These are phyloP conservation scores for Trichonephila inaurata DNA, from an alignment of 1,140 invertebrate genomes.

Conservation along the genomic window DNA sequence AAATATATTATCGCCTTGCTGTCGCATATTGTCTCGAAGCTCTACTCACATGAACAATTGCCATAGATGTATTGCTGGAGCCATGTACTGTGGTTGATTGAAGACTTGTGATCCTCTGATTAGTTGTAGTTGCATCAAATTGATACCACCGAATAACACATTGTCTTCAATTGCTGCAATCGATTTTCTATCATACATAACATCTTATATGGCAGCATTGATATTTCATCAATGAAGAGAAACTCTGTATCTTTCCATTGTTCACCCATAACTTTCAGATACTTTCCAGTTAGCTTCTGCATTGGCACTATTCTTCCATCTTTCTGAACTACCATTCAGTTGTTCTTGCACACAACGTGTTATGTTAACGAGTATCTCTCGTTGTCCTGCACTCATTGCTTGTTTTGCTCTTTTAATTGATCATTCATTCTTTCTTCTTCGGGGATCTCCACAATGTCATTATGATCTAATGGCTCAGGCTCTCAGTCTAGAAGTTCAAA, in stretches of 20 bases:
- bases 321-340: conserved; percentile 78
- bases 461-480: not conserved
- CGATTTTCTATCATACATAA: conserved; percentile 80
- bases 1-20: conserved; percentile 69
- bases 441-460: not conserved
- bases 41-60: conserved; percentile 75
- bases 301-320: conserved; percentile 79
- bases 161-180: conserved; percentile 79
- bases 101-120: conserved; percentile 79
- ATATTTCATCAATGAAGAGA: conserved; percentile 81
- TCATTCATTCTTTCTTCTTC: conserved; percentile 48
- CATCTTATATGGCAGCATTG: conserved; percentile 78
- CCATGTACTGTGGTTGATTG: conserved; percentile 79
- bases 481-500: conserved; percentile 42
- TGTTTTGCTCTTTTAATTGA: conserved; percentile 59
- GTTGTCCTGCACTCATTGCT: conserved; percentile 76
- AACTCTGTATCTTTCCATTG: conserved; percentile 80
- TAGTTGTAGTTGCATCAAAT: conserved; percentile 80
- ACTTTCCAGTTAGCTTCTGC: conserved; percentile 79
- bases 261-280: conserved; percentile 79
- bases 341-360: conserved; percentile 76
- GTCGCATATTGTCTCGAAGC: conserved; percentile 80
- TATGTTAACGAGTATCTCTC: conserved; percentile 77
- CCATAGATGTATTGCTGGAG: conserved; percentile 80
- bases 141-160: conserved; percentile 70